Conservation (phyloP, 2,113 vertebrate species). For the Xiphophorus maculatus region DNA sequence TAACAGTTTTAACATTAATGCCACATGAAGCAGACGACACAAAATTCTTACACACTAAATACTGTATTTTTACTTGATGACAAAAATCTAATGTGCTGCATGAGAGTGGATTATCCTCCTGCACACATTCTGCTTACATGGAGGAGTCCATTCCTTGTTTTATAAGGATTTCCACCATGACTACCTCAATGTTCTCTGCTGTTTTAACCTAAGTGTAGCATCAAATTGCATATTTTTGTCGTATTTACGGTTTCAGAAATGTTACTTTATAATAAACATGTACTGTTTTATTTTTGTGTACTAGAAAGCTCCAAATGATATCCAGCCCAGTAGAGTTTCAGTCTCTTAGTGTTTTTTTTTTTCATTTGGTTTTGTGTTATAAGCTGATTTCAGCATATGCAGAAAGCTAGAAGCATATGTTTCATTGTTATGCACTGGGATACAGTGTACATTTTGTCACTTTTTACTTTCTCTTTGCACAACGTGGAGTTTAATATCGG, state of each 20-base stretch:
- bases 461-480: background rate
- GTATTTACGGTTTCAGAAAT: background rate
- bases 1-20: background rate
- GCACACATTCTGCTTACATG: background rate
- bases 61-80: background rate
- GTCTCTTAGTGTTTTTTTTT: background rate
- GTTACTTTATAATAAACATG: background rate
- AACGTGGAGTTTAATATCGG: background rate
- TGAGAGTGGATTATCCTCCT: background rate
- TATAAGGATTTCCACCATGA: background rate
- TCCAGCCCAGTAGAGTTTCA: constrained; percentile 22
- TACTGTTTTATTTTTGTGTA: background rate
- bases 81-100: background rate
- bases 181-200: constrained; percentile 39
- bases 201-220: background rate
- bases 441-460: background rate
- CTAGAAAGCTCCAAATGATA: constrained; percentile 41
- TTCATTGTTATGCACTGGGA: background rate
- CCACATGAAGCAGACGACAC: background rate
- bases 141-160: background rate
- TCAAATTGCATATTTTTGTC: background rate
- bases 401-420: constrained; percentile 1
- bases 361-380: background rate
- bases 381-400: constrained; percentile 6
- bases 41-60: background rate